Evolutionary conservation across 2,888 invertebrate species (phyloP).

Genomic region (Ormyrus thymus): DNA sequence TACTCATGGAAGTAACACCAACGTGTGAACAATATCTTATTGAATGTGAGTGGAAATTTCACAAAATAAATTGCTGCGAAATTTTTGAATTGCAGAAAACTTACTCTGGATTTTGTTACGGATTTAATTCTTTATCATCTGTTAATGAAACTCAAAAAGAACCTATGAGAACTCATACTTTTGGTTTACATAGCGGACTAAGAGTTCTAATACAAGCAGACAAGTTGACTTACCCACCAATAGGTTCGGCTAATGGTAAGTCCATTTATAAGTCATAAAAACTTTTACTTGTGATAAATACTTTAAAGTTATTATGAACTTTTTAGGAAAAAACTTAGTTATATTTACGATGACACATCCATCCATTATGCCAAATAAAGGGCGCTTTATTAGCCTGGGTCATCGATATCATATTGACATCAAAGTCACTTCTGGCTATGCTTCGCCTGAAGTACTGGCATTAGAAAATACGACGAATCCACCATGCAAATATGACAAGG

Average conservation of each 20-base stretch:
- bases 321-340: not conserved
- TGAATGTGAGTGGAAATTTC: slow-evolving; percentile 32
- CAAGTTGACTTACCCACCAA: slow-evolving; percentile 1
- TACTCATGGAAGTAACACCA: slow-evolving; percentile 16
- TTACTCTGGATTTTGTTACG: slow-evolving; percentile 40
- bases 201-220: not conserved
- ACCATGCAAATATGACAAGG: not conserved
- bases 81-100: slow-evolving; percentile 44
- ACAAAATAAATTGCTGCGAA: slow-evolving; percentile 20
- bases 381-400: not conserved
- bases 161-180: not conserved
- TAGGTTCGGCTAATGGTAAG: not conserved
- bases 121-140: slow-evolving; percentile 41
- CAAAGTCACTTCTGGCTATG: not conserved
- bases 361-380: not conserved
- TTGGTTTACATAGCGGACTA: slow-evolving; percentile 14
- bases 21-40: slow-evolving; percentile 15
- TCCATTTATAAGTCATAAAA: not conserved
- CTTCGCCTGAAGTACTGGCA: not conserved
- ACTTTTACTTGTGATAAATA: not conserved
- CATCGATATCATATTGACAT: not conserved
- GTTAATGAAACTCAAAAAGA: not conserved
- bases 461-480: slow-evolving; percentile 7
- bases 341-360: not conserved
- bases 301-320: too few relatives aligned